Evolutionary conservation across 2,888 invertebrate species (phyloP).

Genomic region (Trachelus iudaicus): DNA sequence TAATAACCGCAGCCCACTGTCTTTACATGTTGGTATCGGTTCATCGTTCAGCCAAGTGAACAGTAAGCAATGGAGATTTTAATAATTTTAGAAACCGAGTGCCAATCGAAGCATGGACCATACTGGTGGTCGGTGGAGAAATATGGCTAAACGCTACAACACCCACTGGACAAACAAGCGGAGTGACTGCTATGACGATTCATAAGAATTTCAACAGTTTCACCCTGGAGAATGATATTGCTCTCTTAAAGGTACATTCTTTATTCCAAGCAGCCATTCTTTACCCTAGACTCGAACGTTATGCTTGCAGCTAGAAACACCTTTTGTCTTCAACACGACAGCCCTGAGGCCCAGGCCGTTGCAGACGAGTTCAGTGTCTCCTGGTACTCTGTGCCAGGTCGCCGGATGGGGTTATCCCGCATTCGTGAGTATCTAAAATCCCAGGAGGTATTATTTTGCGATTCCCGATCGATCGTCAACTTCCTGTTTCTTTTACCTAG

Average conservation of each 20-base stretch:
- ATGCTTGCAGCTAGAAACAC: constrained; percentile 34
- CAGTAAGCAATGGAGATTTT: background rate
- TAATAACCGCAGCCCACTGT: constrained; percentile 54
- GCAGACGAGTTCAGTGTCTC: background rate
- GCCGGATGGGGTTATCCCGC: constrained; percentile 52
- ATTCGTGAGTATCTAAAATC: constrained; percentile 33
- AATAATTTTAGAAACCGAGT: background rate
- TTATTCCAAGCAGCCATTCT: background rate
- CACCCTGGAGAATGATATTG: constrained; percentile 48
- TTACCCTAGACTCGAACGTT: background rate
- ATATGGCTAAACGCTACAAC: constrained; percentile 23
- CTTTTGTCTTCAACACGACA: constrained; percentile 31
- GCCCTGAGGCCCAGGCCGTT: constrained; percentile 26
- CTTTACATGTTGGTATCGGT: constrained; percentile 26
- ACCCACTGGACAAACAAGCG: constrained; percentile 32
- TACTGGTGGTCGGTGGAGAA: constrained; percentile 44
- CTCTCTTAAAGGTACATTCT: constrained; percentile 44
- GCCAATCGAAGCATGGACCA: constrained; percentile 30
- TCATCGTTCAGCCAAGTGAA: background rate
- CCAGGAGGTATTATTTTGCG: background rate
- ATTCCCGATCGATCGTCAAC: background rate
- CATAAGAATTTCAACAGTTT: constrained; percentile 29
- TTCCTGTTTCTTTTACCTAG: constrained; percentile 21
- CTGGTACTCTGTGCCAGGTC: constrained; percentile 40
- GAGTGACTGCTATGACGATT: constrained; percentile 31